These are phyloP conservation scores for human DNA, from an alignment of 2,113 vertebrate species.

Conservation along the genomic window DNA sequence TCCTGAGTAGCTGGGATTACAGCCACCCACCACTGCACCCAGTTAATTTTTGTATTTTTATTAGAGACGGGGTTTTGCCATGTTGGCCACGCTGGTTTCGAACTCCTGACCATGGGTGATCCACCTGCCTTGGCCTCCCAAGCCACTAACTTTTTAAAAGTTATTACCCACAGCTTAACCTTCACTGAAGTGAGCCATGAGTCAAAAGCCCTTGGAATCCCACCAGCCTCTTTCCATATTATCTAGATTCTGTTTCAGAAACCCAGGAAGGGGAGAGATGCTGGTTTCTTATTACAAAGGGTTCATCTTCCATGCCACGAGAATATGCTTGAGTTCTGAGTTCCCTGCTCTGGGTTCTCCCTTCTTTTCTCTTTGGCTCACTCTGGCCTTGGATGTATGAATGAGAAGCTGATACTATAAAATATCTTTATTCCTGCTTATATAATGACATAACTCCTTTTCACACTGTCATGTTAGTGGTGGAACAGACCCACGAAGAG, in stretches of 20 bases:
- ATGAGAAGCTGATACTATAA: background rate
- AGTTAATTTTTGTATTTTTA: too few relatives aligned
- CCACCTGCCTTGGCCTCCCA: too few relatives aligned
- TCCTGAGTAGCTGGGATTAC: too few relatives aligned
- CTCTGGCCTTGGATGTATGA: background rate
- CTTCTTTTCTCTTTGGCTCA: background rate
- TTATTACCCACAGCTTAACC: background rate
- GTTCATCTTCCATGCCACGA: background rate
- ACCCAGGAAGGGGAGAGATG: background rate
- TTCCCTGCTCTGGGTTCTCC: background rate
- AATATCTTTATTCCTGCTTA: background rate
- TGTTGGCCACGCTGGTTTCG: too few relatives aligned
- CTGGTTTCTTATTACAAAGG: background rate
- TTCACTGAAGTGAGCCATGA: background rate
- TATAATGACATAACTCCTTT: background rate
- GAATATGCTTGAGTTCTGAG: background rate
- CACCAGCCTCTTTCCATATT: background rate
- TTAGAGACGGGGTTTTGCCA: too few relatives aligned
- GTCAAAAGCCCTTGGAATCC: background rate
- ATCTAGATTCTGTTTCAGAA: background rate
- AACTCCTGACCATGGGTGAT: too few relatives aligned
- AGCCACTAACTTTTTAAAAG: too few relatives aligned
- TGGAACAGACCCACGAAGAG: background rate
- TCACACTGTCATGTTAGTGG: background rate
- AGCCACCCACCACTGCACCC: too few relatives aligned